Conservation (phyloP, 92 coral and sea anemone genomes). For the Epizoanthus ramosus region DNA sequence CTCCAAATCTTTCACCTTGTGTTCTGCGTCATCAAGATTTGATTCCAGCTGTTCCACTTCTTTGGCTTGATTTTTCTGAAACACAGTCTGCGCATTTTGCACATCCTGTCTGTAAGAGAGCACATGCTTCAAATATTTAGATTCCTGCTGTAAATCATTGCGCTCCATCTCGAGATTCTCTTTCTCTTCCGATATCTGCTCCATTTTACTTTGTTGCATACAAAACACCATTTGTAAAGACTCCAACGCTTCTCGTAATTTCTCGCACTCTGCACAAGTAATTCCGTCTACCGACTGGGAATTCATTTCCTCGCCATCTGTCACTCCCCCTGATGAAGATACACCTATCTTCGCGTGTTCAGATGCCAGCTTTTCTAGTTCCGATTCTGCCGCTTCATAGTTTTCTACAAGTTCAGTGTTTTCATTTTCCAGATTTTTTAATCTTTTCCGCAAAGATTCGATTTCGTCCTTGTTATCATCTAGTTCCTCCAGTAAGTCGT, state of each 20-base stretch:
- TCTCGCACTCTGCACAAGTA: constrained; percentile 62
- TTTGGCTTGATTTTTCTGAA: constrained; percentile 57
- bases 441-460: constrained; percentile 39
- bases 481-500: constrained; percentile 57
- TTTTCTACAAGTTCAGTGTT: constrained; percentile 38
- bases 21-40: constrained; percentile 85
- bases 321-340: not conserved
- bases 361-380: constrained; percentile 22
- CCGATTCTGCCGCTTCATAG: constrained; percentile 10
- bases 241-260: constrained; percentile 52
- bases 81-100: constrained; percentile 71
- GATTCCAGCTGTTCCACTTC: constrained; percentile 80
- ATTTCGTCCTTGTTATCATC: constrained; percentile 63
- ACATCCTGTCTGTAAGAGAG: constrained; percentile 92
- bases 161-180: constrained; percentile 77
- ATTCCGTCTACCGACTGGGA: not conserved
- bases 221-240: constrained; percentile 59
- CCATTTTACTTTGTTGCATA: constrained; percentile 45
- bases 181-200: constrained; percentile 66
- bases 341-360: constrained; percentile 3
- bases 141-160: constrained; percentile 76
- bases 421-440: constrained; percentile 32
- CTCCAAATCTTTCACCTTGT: constrained; percentile 80
- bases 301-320: not conserved
- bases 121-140: constrained; percentile 90